phyloP scores from a whole-genome alignment of 2,113 vertebrate species.

The Oreocharis arfaki region DNA sequence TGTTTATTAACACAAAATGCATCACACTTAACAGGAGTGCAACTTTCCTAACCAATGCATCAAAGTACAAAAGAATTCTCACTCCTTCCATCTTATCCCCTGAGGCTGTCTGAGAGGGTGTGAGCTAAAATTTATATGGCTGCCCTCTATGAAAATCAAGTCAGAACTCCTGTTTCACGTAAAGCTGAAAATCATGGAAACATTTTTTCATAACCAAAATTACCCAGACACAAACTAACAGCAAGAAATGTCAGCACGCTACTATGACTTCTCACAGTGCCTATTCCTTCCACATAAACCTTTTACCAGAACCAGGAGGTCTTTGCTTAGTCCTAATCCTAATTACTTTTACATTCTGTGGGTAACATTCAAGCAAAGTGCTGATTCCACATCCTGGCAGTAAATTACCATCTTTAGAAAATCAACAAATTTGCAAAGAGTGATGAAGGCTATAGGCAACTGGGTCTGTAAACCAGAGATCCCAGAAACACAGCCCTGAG shows the following conservation, averaged over 20 bases:
- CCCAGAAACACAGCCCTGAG: neutral
- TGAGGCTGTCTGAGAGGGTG: neutral
- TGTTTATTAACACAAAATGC: constrained; percentile 53
- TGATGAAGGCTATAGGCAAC: neutral
- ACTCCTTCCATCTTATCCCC: neutral
- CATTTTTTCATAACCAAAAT: neutral
- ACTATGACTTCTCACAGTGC: neutral
- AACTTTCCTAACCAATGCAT: constrained; percentile 31
- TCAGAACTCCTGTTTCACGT: neutral
- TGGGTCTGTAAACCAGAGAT: neutral
- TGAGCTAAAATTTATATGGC: neutral
- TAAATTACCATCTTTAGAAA: neutral
- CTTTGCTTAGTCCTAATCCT: neutral
- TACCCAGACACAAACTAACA: neutral
- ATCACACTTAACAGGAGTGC: constrained; percentile 1
- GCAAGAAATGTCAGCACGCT: neutral
- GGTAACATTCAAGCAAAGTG: neutral
- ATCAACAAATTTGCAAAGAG: neutral
- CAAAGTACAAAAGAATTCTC: constrained; percentile 6
- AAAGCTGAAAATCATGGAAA: neutral
- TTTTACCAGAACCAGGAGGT: neutral
- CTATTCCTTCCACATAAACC: neutral
- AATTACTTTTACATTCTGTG: neutral
- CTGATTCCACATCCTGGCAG: neutral
- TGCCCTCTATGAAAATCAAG: neutral